Conservation (phyloP, 2,888 invertebrate genomes). For the Agelastica alni region DNA sequence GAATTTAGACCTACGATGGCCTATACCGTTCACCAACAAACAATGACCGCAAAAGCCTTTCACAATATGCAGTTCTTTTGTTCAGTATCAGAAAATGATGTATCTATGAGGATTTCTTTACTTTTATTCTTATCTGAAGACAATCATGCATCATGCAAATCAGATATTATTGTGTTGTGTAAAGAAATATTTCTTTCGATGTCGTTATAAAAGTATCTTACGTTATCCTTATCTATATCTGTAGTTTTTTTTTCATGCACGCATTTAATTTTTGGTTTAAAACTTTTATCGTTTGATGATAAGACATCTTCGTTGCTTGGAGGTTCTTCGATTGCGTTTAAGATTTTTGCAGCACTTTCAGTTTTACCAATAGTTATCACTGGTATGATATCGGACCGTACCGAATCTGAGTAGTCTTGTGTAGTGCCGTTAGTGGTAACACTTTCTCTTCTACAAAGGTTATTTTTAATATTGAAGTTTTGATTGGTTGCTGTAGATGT, state of each 20-base stretch:
- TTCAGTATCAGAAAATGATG: constrained; percentile 43
- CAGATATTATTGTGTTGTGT: constrained; percentile 29
- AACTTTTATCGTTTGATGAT: too few species aligned
- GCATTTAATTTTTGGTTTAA: constrained; percentile 43
- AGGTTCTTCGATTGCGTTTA: constrained; percentile 26
- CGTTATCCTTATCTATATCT: constrained; percentile 46
- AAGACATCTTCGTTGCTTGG: constrained; percentile 5
- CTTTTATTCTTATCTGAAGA: constrained; percentile 6
- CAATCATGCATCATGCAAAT: too few species aligned
- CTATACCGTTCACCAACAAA: too few species aligned
- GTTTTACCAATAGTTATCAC: constrained; percentile 78
- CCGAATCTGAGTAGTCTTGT: constrained; percentile 63
- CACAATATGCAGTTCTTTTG: too few species aligned
- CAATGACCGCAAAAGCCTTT: too few species aligned
- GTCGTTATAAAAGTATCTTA: constrained; percentile 42
- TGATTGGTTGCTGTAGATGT: background rate
- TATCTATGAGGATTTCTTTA: constrained; percentile 32
- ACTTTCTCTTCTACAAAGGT: too few species aligned
- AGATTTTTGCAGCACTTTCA: constrained; percentile 67
- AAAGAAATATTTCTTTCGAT: constrained; percentile 33
- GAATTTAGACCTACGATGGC: too few species aligned
- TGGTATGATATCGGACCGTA: constrained; percentile 69
- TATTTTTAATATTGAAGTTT: background rate
- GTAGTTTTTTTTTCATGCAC: constrained; percentile 44
- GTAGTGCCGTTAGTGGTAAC: too few species aligned